Base-by-base conservation (phyloP, 2,797 vertebrate species). In the Nyctalus aviator region DNA sequence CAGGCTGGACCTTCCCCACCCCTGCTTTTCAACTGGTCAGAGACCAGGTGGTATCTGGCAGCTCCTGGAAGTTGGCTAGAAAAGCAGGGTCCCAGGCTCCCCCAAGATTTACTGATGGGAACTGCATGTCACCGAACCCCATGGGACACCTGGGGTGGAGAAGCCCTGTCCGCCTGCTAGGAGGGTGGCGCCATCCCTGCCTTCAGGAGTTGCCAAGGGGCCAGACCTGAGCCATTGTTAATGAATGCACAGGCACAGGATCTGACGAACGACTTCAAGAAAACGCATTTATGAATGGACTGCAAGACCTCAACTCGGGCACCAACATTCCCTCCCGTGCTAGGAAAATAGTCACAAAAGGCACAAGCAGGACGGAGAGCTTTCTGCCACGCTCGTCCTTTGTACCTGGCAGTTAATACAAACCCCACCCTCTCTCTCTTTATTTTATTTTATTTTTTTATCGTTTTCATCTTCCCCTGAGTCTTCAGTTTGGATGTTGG, bases 401-500 rank as follows among this genome's bases (percentile, higher is more conserved):
- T 95, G 96, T 75, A 90, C 84, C 73, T 91, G 83, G 50, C 78
- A 88, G 90, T 91, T 95, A 94, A 97, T 62, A 88, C 91, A 84
- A 96, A 94, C 79, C 44, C 18, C n/a, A 25, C 77, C 73, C 35
- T 59, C 14, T 59, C 8, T 50, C 37, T 20, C 23, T 48, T 48
- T 71, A 5, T 73, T 64, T 30, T 41, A 41, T 41, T 41, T 27
- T 66, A 18, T 20, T 12, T 0, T 41, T 44, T 44, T 44, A 59
- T 59, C 96, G 96, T 97, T 97, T 97, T 97, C 91, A 90, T 95
- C 90, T n/a, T 84, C 94, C 92, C 84, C 69, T 53, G 94, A 97
- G 90, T 93, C 96, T 96, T 69, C 72, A 62, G 41, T 97, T 96
- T 97, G 96, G 96, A 95, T 98, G 97, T 97, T 96, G 90, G 92